Percentiles rank a stretch among this genome's conserved stretches.
Evolutionary conservation across 2,797 vertebrate species (phyloP).

Genomic region (Eulemur albifrons): DNA sequence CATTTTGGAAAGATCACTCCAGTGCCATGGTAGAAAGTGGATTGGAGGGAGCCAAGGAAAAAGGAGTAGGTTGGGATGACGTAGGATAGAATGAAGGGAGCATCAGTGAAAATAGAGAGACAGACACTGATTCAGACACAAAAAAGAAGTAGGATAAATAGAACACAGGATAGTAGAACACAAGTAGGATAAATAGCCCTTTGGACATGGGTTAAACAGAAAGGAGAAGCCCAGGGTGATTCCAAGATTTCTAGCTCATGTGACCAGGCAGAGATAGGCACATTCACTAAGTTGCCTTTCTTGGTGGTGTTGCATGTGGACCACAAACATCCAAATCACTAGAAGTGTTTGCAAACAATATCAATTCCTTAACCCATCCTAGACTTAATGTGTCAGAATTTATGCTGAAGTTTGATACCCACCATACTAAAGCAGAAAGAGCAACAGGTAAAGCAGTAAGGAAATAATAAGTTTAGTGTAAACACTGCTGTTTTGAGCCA

Average conservation of each 20-base stretch:
- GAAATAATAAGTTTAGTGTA: neutral
- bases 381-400: neutral
- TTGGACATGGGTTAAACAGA: neutral
- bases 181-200: neutral
- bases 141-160: neutral
- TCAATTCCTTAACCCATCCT: neutral
- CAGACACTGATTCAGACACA: neutral
- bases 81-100: neutral
- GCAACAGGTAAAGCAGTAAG: neutral
- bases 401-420: neutral
- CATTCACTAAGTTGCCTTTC: neutral
- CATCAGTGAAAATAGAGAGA: neutral
- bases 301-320: neutral
- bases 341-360: neutral
- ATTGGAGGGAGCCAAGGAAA: neutral
- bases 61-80: neutral
- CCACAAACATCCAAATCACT: neutral
- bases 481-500: neutral
- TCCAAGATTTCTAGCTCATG: neutral
- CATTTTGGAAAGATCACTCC: neutral
- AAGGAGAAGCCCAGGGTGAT: neutral
- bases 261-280: neutral
- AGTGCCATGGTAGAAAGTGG: neutral
- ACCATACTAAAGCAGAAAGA: neutral
- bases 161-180: neutral